Conservation (phyloP, 2,797 vertebrate genomes). For the Varecia variegata region DNA sequence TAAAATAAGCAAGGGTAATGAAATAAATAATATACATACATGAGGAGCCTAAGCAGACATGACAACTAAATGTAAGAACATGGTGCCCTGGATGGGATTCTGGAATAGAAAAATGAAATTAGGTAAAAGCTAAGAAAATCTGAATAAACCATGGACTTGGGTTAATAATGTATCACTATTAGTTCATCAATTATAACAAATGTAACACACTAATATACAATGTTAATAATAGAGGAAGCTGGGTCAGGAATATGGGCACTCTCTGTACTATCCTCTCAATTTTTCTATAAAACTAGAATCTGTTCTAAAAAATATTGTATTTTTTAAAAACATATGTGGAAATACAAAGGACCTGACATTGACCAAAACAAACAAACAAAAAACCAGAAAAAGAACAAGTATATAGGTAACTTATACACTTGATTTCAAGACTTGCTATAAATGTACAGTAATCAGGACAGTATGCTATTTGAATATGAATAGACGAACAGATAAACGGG, state of each 20-base stretch:
- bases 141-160: neutral
- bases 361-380: neutral
- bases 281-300: neutral
- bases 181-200: neutral
- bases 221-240: neutral
- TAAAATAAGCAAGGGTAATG: neutral
- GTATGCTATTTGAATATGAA: neutral
- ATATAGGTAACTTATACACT: neutral
- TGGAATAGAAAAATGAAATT: neutral
- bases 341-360: neutral
- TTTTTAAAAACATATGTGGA: neutral
- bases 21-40: neutral
- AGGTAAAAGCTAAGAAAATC: neutral
- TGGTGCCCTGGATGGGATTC: neutral
- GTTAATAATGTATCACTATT: neutral
- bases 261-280: neutral
- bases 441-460: neutral
- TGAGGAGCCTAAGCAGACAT: neutral
- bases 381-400: neutral
- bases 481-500: neutral
- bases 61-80: neutral
- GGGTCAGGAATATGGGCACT: neutral
- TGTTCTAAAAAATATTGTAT: neutral
- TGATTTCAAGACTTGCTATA: neutral
- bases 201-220: neutral